phyloP scores from a whole-genome alignment of 2,888 invertebrate species.

The Busseola fusca region DNA sequence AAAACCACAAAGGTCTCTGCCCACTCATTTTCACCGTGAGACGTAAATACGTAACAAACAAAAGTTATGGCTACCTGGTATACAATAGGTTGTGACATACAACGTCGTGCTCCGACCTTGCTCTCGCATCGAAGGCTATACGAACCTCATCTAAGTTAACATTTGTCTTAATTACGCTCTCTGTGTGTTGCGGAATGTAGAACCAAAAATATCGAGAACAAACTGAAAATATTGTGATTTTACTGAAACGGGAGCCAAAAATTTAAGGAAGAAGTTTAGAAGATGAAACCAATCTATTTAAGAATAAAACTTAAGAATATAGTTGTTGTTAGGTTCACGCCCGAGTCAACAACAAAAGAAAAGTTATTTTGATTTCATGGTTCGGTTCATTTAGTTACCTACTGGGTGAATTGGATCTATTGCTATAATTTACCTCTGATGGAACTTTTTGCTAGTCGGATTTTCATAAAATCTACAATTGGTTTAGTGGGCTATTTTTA shows the following conservation, averaged over 20 bases:
- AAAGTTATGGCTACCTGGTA: constrained; percentile 44
- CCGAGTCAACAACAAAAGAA: neutral
- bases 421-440: neutral
- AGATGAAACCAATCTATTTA: neutral
- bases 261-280: neutral
- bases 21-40: constrained; percentile 33
- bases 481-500: too few species aligned
- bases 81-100: constrained; percentile 66
- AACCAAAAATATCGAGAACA: neutral
- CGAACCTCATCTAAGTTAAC: constrained; percentile 65
- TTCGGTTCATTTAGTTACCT: neutral
- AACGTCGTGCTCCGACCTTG: constrained; percentile 76
- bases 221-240: neutral
- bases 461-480: neutral
- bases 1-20: constrained; percentile 24
- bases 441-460: neutral
- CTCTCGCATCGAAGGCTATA: constrained; percentile 72
- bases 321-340: neutral
- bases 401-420: neutral
- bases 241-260: too few species aligned
- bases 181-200: constrained; percentile 1
- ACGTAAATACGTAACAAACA: constrained; percentile 15
- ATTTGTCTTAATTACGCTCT: constrained; percentile 44
- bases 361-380: neutral
- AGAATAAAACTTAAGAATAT: neutral